phyloP scores from a whole-genome alignment of 2,888 invertebrate species.

The Coleophora flavipennella region DNA sequence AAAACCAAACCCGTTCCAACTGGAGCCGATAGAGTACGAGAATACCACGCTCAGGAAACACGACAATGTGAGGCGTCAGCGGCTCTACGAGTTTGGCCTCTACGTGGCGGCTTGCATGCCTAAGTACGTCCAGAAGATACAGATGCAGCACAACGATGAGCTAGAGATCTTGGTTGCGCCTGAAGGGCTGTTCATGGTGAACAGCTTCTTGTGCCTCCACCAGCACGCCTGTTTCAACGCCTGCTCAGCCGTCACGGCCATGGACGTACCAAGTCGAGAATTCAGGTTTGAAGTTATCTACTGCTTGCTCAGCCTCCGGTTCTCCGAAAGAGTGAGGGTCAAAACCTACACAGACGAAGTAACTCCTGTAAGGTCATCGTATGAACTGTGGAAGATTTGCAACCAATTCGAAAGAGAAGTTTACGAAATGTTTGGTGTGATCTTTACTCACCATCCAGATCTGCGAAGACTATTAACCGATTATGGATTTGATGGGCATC shows the following conservation, averaged over 20 bases:
- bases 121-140: slow-evolving; percentile 54
- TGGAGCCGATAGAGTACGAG: slow-evolving; percentile 35
- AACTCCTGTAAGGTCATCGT: slow-evolving; percentile 48
- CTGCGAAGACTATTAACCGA: slow-evolving; percentile 55
- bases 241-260: slow-evolving; percentile 43
- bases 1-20: slow-evolving; percentile 28
- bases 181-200: slow-evolving; percentile 44
- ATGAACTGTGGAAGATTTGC: slow-evolving; percentile 34
- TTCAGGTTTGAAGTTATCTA: slow-evolving; percentile 55
- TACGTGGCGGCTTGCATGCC: slow-evolving; percentile 57
- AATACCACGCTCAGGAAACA: slow-evolving; percentile 41
- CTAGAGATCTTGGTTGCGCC: slow-evolving; percentile 51
- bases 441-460: slow-evolving; percentile 58
- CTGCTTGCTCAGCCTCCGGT: slow-evolving; percentile 42
- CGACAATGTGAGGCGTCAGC: slow-evolving; percentile 41
- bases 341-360: slow-evolving; percentile 61
- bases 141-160: slow-evolving; percentile 52
- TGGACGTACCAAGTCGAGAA: slow-evolving; percentile 50
- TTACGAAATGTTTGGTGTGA: slow-evolving; percentile 56
- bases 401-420: slow-evolving; percentile 51
- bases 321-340: slow-evolving; percentile 32
- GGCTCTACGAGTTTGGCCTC: slow-evolving; percentile 52
- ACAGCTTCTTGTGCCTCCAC: slow-evolving; percentile 45
- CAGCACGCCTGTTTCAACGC: slow-evolving; percentile 51
- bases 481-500: slow-evolving; percentile 60